Conservation (phyloP, 1,140 invertebrate genomes). For the Metaphire vulgaris region DNA sequence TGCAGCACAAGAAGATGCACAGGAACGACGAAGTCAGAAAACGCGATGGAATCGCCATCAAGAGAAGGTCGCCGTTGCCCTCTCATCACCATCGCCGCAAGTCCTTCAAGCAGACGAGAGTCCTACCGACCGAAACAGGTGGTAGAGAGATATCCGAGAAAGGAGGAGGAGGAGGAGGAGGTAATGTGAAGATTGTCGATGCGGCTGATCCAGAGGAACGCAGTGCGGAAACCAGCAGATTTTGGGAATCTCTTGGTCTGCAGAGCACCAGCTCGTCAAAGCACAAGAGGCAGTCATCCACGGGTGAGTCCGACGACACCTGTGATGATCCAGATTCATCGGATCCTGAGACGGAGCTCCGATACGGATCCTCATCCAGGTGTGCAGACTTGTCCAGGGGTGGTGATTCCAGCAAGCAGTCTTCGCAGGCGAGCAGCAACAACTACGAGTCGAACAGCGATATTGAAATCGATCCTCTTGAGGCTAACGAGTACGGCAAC, state of each 20-base stretch:
- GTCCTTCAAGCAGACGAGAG: slow-evolving; percentile 1
- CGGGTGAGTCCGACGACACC: neutral
- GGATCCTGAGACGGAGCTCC: neutral
- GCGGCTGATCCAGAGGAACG: neutral
- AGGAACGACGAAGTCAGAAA: neutral
- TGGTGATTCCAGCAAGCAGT: neutral
- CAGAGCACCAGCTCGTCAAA: neutral
- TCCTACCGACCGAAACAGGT: neutral
- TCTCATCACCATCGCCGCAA: neutral
- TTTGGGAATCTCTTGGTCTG: neutral
- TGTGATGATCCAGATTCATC: neutral
- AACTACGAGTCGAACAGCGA: neutral
- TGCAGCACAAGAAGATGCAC: slow-evolving; percentile 42
- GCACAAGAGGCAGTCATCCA: neutral
- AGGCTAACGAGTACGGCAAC: neutral
- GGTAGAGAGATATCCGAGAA: neutral
- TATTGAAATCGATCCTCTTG: neutral
- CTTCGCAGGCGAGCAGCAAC: neutral
- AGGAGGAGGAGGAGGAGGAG: neutral
- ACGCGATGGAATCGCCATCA: neutral
- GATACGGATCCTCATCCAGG: neutral
- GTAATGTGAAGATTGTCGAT: neutral
- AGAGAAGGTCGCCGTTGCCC: neutral
- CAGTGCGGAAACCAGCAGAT: neutral
- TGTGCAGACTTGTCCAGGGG: neutral